Percentiles rank a stretch among this genome's conserved stretches.
Evolutionary conservation across 2,113 vertebrate species (phyloP).

Genomic region (Cinclus cinclus): DNA sequence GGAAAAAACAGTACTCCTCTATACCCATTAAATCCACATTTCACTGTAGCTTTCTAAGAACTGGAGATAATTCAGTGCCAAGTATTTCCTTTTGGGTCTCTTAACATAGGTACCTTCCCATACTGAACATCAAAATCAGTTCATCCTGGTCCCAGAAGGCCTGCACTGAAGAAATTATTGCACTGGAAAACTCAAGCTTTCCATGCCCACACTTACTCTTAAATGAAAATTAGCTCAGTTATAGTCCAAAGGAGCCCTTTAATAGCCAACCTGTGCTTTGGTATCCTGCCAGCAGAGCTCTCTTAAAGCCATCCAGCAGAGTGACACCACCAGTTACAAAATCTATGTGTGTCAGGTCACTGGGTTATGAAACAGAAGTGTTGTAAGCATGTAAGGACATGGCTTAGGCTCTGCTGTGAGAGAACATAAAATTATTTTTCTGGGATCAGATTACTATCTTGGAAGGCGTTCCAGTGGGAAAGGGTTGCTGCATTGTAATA

Average conservation of each 20-base stretch:
- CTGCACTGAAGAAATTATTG: neutral
- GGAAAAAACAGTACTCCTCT: neutral
- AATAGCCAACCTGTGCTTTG: neutral
- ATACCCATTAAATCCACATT: neutral
- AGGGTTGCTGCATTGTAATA: neutral
- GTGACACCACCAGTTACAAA: neutral
- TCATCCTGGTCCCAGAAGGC: neutral
- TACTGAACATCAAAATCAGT: neutral
- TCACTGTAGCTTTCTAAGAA: neutral
- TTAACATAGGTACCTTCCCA: neutral
- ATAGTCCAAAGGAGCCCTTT: neutral
- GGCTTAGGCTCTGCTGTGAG: neutral
- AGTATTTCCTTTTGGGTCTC: neutral
- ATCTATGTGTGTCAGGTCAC: conserved; percentile 26
- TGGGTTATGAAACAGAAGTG: conserved; percentile 10
- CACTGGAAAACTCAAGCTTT: neutral
- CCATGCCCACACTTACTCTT: neutral
- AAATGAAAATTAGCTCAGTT: neutral
- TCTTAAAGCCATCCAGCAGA: neutral
- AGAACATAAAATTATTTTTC: neutral
- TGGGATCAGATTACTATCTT: neutral
- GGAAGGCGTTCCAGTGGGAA: neutral
- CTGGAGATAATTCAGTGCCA: neutral
- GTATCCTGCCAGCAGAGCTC: neutral
- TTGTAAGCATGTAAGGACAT: neutral